Conservation (phyloP, 92 coral and sea anemone species). For the Epizoanthus ramosus region DNA sequence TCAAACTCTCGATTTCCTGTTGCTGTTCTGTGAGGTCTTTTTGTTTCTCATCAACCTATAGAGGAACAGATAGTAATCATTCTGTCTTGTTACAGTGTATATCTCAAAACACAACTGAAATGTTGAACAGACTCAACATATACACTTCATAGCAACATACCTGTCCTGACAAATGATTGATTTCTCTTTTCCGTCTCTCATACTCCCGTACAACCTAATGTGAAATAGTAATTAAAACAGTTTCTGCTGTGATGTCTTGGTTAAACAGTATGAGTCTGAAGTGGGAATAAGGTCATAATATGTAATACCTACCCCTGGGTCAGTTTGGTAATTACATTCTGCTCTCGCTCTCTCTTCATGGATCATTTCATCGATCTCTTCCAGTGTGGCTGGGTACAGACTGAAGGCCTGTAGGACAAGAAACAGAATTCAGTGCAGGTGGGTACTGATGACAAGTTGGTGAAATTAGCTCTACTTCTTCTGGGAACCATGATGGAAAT, state of each 20-base stretch:
- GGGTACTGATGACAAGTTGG: too few relatives aligned
- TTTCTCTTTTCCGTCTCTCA: slow-evolving; percentile 87
- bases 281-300: too few relatives aligned
- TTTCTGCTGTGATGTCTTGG: not conserved
- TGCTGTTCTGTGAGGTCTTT: slow-evolving; percentile 67
- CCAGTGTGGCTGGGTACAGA: slow-evolving; percentile 81
- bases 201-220: slow-evolving; percentile 87
- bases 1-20: slow-evolving; percentile 68
- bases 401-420: slow-evolving; percentile 71
- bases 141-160: slow-evolving; percentile 32
- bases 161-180: slow-evolving; percentile 53
- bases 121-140: too few relatives aligned
- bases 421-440: not conserved
- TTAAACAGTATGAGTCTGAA: too few relatives aligned
- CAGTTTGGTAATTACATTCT: slow-evolving; percentile 93
- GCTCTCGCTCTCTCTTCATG: slow-evolving; percentile 94
- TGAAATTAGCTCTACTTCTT: too few relatives aligned
- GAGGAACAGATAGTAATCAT: not conserved
- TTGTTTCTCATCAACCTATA: slow-evolving; percentile 60
- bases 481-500: too few relatives aligned
- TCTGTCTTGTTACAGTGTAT: not conserved
- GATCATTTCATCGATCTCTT: slow-evolving; percentile 92
- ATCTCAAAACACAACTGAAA: not conserved
- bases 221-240: not conserved
- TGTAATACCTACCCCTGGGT: slow-evolving; percentile 73